Percentiles rank a stretch among this genome's conserved stretches.
These are phyloP conservation scores for Colossoma macropomum DNA, from an alignment of 2,113 vertebrate genomes.

Conservation along the genomic window DNA sequence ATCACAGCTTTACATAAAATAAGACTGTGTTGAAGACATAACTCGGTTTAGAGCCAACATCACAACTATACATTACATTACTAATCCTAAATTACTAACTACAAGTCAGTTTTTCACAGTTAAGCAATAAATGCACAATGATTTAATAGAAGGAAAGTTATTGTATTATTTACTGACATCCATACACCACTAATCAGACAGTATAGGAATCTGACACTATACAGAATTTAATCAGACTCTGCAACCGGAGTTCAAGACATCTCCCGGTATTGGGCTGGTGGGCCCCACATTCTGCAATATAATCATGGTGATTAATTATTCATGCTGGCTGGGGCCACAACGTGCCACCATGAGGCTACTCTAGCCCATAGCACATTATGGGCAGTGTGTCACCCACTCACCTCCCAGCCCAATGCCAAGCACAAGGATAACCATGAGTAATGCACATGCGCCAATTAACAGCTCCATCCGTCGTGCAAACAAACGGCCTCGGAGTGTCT, in stretches of 20 bases:
- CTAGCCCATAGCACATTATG: not conserved
- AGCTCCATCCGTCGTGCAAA: conserved; percentile 64
- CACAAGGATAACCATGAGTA: conserved; percentile 53
- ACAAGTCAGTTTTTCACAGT: too few relatives aligned
- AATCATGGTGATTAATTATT: conserved; percentile 48
- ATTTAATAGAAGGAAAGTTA: not conserved
- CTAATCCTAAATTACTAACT: too few relatives aligned
- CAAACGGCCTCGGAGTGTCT: conserved; percentile 62
- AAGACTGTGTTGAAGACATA: too few relatives aligned
- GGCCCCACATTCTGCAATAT: conserved; percentile 37
- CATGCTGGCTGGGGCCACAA: not conserved
- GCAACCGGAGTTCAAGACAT: conserved; percentile 17
- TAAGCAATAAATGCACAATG: not conserved
- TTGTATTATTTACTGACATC: conserved; percentile 17
- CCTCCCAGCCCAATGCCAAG: conserved; percentile 76
- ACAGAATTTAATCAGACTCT: conserved; percentile 6
- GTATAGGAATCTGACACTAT: conserved; percentile 16
- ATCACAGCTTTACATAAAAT: too few relatives aligned
- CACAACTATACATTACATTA: too few relatives aligned
- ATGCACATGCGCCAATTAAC: conserved; percentile 58
- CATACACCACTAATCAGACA: not conserved
- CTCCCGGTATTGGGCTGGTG: conserved; percentile 8
- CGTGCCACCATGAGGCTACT: conserved; percentile 4
- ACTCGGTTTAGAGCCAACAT: too few relatives aligned
- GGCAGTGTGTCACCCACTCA: conserved; percentile 55